These are phyloP conservation scores for Plumapathes pennacea DNA, from an alignment of 92 coral and sea anemone genomes.

Conservation along the genomic window DNA sequence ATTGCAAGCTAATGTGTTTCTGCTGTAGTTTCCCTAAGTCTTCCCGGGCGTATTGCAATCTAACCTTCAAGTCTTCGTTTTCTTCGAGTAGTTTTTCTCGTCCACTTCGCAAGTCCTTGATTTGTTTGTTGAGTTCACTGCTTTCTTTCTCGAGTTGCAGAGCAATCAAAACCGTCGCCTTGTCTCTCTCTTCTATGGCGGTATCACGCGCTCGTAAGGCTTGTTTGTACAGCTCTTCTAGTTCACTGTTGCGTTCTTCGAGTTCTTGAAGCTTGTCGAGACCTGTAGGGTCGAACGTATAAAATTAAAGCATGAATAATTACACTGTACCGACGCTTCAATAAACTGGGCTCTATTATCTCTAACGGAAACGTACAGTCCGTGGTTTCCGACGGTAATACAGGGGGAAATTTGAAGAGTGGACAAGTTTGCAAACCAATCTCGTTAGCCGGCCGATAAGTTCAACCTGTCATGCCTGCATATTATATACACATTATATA, in stretches of 20 bases:
- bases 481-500: too few species aligned
- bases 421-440: too few species aligned
- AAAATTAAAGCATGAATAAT: too few species aligned
- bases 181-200: slow-evolving; percentile 85
- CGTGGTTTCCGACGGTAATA: too few species aligned
- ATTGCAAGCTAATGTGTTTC: slow-evolving; percentile 69
- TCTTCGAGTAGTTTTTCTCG: slow-evolving; percentile 46
- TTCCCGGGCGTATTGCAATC: slow-evolving; percentile 62
- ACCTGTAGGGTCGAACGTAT: too few species aligned
- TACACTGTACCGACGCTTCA: too few species aligned
- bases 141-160: slow-evolving; percentile 79
- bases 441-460: too few species aligned
- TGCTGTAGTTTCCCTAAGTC: slow-evolving; percentile 78
- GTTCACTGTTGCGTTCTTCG: slow-evolving; percentile 50
- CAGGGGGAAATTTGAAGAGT: too few species aligned
- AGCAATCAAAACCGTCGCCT: slow-evolving; percentile 78
- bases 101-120: slow-evolving; percentile 44
- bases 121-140: slow-evolving; percentile 51
- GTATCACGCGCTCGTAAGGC: slow-evolving; percentile 70
- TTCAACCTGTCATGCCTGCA: too few species aligned
- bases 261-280: slow-evolving; percentile 74
- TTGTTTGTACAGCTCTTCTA: slow-evolving; percentile 69
- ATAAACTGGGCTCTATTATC: too few species aligned
- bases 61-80: slow-evolving; percentile 69
- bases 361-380: too few species aligned